Base-by-base conservation (phyloP, 1,140 invertebrate genomes). In the Stegodyphus mimosarum region DNA sequence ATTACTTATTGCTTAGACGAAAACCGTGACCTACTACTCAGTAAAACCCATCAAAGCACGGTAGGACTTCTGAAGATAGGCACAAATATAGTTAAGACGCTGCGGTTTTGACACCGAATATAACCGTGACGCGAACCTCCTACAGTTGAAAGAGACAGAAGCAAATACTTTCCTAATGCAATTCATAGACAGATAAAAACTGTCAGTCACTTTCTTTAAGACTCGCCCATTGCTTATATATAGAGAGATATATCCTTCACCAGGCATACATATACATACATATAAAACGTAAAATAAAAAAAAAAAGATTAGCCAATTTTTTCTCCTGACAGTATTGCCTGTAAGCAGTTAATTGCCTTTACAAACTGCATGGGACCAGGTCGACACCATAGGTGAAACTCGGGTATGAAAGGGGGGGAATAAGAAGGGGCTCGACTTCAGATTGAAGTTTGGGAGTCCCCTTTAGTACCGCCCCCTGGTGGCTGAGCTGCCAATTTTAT, bases 401-500 rank as follows among this genome's bases (percentile, higher is more conserved):
- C 63, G 63, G 75, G 78, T 80, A 60, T 60, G 69, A 52, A 72
- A 80, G 66, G 3, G 50, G 33, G 75, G 53, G 49, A 64, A 48
- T 50, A 50, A 55, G 64, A 51, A 17, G 71, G 66, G 67, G 33
- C 33, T 33, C 33, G 52, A 70, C 55, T 60, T 60, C 15, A 15
- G 6, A 67, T 67, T 15, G 64, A 72, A 72, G 78, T 81, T 81
- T 81, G 64, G 18, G 79, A 55, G 64, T 64, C 71, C 73, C 81
- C 81, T 70, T 76, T 76, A 69, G 81, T 60, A 75, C 72, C 79
- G 79, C 81, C 81, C 81, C 81, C 81, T 76, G 81, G 81, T 84
- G 72, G 69, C 70, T 60, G 81, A 84, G 64, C 81, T 84, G 81
- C 72, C 81, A 84, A 84, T 84, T 75, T 84, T 84, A 84, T 84